These are phyloP conservation scores for Chelon auratus DNA, from an alignment of 2,797 vertebrate species.

Conservation along the genomic window DNA sequence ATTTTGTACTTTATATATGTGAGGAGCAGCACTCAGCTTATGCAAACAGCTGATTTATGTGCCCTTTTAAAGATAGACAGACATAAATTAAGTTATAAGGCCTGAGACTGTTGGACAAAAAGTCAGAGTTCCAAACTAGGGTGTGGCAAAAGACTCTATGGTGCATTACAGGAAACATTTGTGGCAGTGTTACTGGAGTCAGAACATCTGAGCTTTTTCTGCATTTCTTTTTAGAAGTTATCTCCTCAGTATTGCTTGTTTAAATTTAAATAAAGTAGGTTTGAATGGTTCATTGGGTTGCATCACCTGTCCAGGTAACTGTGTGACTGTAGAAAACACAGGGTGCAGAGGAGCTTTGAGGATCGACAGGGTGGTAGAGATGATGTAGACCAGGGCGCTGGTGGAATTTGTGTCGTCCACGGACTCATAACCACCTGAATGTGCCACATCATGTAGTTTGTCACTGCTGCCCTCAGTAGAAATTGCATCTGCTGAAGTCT, in stretches of 20 bases:
- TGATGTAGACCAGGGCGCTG: conserved; percentile 68
- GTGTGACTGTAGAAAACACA: conserved; percentile 73
- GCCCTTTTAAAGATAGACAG: background rate
- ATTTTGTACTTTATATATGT: background rate
- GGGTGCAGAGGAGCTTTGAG: conserved; percentile 75
- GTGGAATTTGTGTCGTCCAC: conserved; percentile 64
- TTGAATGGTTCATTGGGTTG: background rate
- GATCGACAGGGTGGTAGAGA: conserved; percentile 75
- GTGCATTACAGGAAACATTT: background rate
- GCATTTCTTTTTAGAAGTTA: background rate
- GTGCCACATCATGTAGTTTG: conserved; percentile 5
- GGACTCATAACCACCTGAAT: conserved; percentile 27
- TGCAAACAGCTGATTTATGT: background rate
- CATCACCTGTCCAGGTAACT: conserved; percentile 80
- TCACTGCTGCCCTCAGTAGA: conserved; percentile 18
- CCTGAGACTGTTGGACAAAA: background rate
- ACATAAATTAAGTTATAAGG: background rate
- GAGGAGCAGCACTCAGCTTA: background rate
- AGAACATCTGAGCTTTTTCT: background rate
- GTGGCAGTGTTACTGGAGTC: background rate
- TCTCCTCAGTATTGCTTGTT: background rate
- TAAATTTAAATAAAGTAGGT: background rate
- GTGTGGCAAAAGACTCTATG: background rate
- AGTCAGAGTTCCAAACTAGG: background rate
- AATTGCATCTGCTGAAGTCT: conserved; percentile 22